Evolutionary conservation across 2,797 vertebrate genomes (phyloP).

Genomic region (Botia almorhae): DNA sequence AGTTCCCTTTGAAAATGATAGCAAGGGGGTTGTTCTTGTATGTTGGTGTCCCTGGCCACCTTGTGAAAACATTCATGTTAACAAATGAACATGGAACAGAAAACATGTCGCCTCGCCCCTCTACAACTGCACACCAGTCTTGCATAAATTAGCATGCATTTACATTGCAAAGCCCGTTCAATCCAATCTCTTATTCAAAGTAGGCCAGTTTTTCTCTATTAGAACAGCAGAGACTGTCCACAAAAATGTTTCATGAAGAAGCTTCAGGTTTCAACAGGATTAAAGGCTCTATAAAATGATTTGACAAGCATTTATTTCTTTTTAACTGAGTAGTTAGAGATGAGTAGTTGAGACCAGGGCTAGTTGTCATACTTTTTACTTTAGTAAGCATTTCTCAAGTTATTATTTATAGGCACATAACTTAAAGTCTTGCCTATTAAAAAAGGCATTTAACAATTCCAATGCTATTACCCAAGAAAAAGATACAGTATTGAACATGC

Average conservation of each 20-base stretch:
- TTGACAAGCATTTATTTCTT: background rate
- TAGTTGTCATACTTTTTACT: no score
- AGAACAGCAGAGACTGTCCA: constrained; percentile 18
- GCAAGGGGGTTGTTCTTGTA: background rate
- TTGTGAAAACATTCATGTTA: constrained; percentile 44
- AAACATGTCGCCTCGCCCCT: constrained; percentile 52
- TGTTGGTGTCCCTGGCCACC: constrained; percentile 18
- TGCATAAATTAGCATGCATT: constrained; percentile 56
- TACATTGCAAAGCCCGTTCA: constrained; percentile 49
- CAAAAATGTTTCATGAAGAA: background rate
- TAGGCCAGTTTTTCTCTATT: constrained; percentile 34
- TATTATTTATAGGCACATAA: background rate
- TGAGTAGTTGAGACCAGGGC: background rate
- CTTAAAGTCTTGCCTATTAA: background rate
- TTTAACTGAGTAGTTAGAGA: background rate
- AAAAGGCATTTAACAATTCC: background rate
- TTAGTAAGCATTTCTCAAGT: background rate
- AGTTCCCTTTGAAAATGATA: background rate
- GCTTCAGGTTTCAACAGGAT: background rate
- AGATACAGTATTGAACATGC: background rate
- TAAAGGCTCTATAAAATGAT: background rate
- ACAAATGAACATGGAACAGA: constrained; percentile 53
- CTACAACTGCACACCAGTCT: constrained; percentile 27
- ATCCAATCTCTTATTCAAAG: constrained; percentile 48
- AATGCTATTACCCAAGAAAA: background rate